Evolutionary conservation across 2,888 invertebrate genomes (phyloP).

Genomic region (Cephus pulcher): DNA sequence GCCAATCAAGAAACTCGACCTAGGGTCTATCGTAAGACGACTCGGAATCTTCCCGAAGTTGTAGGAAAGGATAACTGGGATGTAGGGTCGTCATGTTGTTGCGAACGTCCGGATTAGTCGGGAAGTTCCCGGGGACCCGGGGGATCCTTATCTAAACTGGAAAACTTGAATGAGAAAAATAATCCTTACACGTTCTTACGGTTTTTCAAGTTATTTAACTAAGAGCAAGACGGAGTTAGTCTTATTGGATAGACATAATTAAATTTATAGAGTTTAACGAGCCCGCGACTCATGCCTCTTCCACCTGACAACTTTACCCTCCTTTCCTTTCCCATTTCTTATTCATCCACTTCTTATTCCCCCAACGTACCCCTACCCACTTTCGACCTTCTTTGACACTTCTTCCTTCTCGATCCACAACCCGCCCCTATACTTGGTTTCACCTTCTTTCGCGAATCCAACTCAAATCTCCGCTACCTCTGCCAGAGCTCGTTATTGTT

Average conservation of each 20-base stretch:
- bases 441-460: not conserved
- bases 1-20: not conserved
- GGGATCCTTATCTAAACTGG: not conserved
- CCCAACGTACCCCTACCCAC: not conserved
- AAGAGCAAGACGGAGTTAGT: not conserved
- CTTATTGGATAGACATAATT: not conserved
- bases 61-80: not conserved
- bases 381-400: not conserved
- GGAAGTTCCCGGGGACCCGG: not conserved
- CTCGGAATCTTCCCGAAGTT: not conserved
- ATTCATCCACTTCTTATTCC: not conserved
- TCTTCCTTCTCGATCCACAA: not conserved
- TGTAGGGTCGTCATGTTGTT: not conserved
- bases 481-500: conserved; percentile 36
- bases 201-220: not conserved
- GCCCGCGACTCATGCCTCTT: not conserved
- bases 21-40: not conserved
- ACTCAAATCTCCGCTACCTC: not conserved
- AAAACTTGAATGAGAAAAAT: not conserved
- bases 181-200: not conserved
- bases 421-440: not conserved
- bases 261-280: not conserved
- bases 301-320: not conserved
- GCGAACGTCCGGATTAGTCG: not conserved
- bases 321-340: not conserved